phyloP scores from a whole-genome alignment of 2,888 invertebrate species.

The Drosophila putrida region DNA sequence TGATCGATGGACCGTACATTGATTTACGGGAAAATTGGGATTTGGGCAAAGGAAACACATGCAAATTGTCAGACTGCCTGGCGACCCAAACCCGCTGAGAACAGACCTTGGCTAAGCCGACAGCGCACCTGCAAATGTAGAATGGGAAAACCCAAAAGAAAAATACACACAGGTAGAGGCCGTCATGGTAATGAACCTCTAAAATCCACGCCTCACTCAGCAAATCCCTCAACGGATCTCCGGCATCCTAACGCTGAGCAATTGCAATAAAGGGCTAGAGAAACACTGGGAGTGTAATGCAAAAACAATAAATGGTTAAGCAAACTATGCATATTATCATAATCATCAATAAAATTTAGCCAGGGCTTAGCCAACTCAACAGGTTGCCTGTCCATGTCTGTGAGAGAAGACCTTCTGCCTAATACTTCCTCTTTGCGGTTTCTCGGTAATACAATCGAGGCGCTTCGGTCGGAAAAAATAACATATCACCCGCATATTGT shows the following conservation, averaged over 20 bases:
- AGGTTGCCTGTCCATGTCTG: conserved; percentile 26
- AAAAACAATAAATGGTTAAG: conserved; percentile 59
- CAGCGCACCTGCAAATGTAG: conserved; percentile 60
- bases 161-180: conserved; percentile 31
- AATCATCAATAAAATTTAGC: conserved; percentile 77
- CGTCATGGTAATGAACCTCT: conserved; percentile 74
- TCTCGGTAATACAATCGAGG: conserved; percentile 47
- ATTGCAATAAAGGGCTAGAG: conserved; percentile 63
- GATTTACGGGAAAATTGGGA: conserved; percentile 56
- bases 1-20: conserved; percentile 73
- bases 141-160: conserved; percentile 52
- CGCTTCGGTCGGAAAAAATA: background rate
- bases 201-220: conserved; percentile 77
- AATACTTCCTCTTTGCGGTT: conserved; percentile 47
- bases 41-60: conserved; percentile 38
- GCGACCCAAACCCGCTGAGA: conserved; percentile 49
- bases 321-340: conserved; percentile 71
- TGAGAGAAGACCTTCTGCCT: conserved; percentile 16
- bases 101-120: conserved; percentile 42
- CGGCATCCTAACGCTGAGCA: conserved; percentile 10
- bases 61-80: conserved; percentile 74
- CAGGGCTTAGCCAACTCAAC: conserved; percentile 54
- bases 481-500: conserved; percentile 64
- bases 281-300: conserved; percentile 41
- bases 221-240: conserved; percentile 49